phyloP scores from a whole-genome alignment of 2,888 invertebrate species.

The Antheraea assamensis region DNA sequence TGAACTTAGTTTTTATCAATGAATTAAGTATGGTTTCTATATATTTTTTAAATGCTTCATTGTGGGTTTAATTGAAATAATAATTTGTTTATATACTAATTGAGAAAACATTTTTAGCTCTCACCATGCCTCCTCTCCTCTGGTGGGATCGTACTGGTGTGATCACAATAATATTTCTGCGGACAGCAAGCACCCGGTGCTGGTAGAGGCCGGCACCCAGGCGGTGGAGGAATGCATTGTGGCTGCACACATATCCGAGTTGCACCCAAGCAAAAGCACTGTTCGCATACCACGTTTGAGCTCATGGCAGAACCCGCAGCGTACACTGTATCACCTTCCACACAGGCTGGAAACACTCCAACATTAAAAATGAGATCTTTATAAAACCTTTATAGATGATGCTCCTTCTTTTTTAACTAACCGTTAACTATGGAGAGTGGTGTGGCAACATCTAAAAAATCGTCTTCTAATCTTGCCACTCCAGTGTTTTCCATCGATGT shows the following conservation, averaged over 20 bases:
- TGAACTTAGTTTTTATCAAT: neutral
- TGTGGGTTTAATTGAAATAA: too few relatives aligned
- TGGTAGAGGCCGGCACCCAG: slow-evolving; percentile 86
- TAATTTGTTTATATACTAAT: neutral
- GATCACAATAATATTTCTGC: slow-evolving; percentile 86
- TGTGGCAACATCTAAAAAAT: slow-evolving; percentile 36
- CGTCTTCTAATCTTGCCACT: slow-evolving; percentile 47
- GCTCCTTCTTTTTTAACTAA: slow-evolving; percentile 33
- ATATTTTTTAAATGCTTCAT: too few relatives aligned
- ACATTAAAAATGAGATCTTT: neutral
- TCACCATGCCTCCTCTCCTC: slow-evolving; percentile 47
- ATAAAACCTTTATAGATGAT: neutral
- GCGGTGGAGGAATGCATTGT: slow-evolving; percentile 88
- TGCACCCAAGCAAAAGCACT: slow-evolving; percentile 92
- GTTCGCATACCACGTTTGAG: slow-evolving; percentile 89
- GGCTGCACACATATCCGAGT: slow-evolving; percentile 89
- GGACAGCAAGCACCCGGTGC: slow-evolving; percentile 89
- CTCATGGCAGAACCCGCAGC: slow-evolving; percentile 93
- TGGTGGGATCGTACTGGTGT: slow-evolving; percentile 40
- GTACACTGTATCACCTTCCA: slow-evolving; percentile 87
- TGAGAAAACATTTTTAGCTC: slow-evolving; percentile 9
- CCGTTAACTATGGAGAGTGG: slow-evolving; percentile 51
- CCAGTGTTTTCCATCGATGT: slow-evolving; percentile 54
- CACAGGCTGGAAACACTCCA: slow-evolving; percentile 83
- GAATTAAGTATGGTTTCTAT: neutral